Evolutionary conservation across 2,888 invertebrate genomes (phyloP), one percentile per base, ranked within the genome.

Genomic region (Acleris emargana): DNA sequence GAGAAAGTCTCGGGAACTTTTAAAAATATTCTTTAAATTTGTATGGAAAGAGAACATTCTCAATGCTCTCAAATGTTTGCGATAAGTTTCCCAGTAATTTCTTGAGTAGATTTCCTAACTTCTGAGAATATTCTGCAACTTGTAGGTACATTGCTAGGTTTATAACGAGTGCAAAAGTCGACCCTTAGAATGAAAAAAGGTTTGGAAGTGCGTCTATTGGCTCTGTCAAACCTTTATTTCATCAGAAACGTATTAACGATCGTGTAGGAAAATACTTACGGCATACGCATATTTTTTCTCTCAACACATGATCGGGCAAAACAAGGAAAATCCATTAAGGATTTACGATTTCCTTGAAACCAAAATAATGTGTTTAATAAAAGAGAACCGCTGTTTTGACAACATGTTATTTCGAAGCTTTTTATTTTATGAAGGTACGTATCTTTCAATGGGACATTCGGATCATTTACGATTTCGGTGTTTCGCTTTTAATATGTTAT

Each of bases 301-400:
- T 53, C 55, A 59, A 59, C 68, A 68, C 45, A 68, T 64, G 66
- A 54, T 62, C 58, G 62, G 67, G 68, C 58, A 67, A 70, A 71
- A 79, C 77, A 81, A 72, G 71, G 74, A 76, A 82, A 80, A 75
- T 75, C 79, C 76, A 76, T 81, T 82, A 82, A 72, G 72, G 74
- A 75, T 80, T 80, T 81, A 79, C 76, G 80, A 77, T 80, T 76
- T 76, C 76, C 76, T 79, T 77, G 72, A 72, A 74, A 78, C 74
- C 74, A 70, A 73, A 78, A 76, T 76, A 76, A 80, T 73, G 72
- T 73, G 67, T 70, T 72, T 76, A 75, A 71, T 70, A 72, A 75
- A 74, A 73, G 62, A 72, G 69, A 69, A 73, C 18, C 57, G 66
- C 57, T 66, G 66, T 55, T 66, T 57, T 61, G 66, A 61, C 55